Base-by-base conservation (phyloP, 1,140 invertebrate species). In the Ceratitis capitata region DNA sequence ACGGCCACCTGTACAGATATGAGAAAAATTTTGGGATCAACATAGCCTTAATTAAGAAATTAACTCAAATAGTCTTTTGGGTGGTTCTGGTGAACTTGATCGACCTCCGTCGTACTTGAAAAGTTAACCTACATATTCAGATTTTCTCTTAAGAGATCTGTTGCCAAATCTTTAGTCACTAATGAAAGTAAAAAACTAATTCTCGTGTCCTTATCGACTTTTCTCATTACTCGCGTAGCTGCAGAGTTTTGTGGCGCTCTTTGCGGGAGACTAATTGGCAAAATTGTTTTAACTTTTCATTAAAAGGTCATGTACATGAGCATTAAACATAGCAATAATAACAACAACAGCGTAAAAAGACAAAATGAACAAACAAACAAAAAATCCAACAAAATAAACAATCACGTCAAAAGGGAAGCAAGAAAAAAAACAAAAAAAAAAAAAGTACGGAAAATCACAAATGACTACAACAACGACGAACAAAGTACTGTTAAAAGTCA, bases 261-360 rank as follows among this genome's bases (percentile, higher is more conserved):
- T 51, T 83, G 82, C 82, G 82, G 82, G 82, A 49, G 82, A 51
- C 47, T 83, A 83, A 83, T 83, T 83, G 82, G 82, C 16, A 49
- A 83, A 78, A 83, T 83, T 49, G 45, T 83, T n/a, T n/a, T 51
- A 83, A 83, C 32, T 83, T 53, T 83, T 53, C 47, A 35, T 78
- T 26, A 45, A 42, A 78, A 78, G 69, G 69, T 78, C 42, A 78
- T 39, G 32, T 19, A 45, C 32, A 42, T 32, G 23, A 61, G 29
- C 56, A 61, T 61, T 5, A 61, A 61, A 61, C 14, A 4, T 2
- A 53, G 32, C 61, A n/a, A n/a, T n/a, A 29, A 69, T 6, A 69
- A 2, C 61, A 69, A 69, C 32, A 39, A 69, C 9, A 32, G 4
- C 69, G n/a, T 19, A 39, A 78, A 29, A 39, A 10, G 14, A 78